Conservation (phyloP, 1,140 invertebrate genomes). For the Trichogramma pretiosum region DNA sequence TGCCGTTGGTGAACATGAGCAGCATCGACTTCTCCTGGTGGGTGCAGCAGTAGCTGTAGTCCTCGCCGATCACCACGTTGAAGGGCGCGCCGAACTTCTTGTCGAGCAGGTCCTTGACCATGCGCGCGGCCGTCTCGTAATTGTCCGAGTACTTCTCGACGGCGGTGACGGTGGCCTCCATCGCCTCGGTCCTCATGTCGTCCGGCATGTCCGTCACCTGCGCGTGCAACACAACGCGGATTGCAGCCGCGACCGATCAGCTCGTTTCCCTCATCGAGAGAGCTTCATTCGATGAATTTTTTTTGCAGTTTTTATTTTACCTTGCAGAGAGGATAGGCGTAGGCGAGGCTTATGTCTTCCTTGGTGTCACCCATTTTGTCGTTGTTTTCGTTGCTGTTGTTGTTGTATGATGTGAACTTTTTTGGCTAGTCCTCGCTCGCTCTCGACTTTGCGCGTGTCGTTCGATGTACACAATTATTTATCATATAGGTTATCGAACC, state of each 20-base stretch:
- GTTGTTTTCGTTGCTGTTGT: not conserved
- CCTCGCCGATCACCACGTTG: slow-evolving; percentile 89
- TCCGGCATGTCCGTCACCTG: slow-evolving; percentile 84
- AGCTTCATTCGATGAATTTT: too few relatives aligned
- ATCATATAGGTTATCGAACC: too few relatives aligned
- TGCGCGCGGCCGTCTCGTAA: slow-evolving; percentile 66
- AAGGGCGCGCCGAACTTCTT: slow-evolving; percentile 89
- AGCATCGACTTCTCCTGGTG: slow-evolving; percentile 83
- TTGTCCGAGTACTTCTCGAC: slow-evolving; percentile 83
- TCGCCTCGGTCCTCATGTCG: slow-evolving; percentile 79
- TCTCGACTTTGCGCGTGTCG: too few relatives aligned
- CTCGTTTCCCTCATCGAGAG: too few relatives aligned
- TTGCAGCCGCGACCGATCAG: too few relatives aligned
- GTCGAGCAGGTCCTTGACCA: slow-evolving; percentile 90
- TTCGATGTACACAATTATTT: too few relatives aligned
- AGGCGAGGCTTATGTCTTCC: slow-evolving; percentile 51
- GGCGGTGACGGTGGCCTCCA: slow-evolving; percentile 83
- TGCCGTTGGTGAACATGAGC: slow-evolving; percentile 88
- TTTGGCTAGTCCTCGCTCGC: too few relatives aligned
- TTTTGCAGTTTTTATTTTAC: too few relatives aligned
- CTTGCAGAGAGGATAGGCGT: slow-evolving; percentile 65
- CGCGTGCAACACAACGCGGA: not conserved
- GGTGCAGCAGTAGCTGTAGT: slow-evolving; percentile 85
- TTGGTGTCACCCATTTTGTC: slow-evolving; percentile 43
- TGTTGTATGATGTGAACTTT: too few relatives aligned